Evolutionary conservation across 2,888 invertebrate genomes (phyloP), one percentile per base, ranked within the genome.

Genomic region (Meta bourneti): DNA sequence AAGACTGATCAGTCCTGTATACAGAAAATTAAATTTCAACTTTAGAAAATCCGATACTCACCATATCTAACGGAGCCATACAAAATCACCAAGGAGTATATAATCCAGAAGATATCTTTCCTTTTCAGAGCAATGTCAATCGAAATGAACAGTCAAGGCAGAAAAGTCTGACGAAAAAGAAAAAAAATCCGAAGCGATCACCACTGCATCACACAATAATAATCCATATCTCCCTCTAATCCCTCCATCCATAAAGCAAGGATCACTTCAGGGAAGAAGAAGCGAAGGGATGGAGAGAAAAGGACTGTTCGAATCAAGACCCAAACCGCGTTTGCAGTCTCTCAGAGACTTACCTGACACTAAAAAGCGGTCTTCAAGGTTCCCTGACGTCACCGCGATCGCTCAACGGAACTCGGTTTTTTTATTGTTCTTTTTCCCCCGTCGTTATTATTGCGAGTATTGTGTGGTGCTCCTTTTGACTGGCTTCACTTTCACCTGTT

Each of bases 51-150:
- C 9, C 51, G 4, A 13, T n/a, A 69, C 91, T 91, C 69, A 91
- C 91, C 91, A 91, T 91, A 87, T 91, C 91, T 91, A 91, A 79
- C 13, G 91, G 91, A 91, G 91, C 91, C 91, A 91, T 91, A 74
- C 87, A 91, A 90, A 89, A 48, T 83, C 78, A 77, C 81, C 52
- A 20, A 49, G 78, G 72, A 81, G 48, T 49, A 72, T 52, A 19
- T 89, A 89, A 89, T 90, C 90, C 90, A 89, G 74, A 74, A 51
- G 20, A 74, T 49, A 49, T 82, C 20, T 34, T 72, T 16, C 72
- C 11, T 72, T 34, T 6, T 34, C 11, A 19, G n/a, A 7, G 8
- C 48, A 51, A 70, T 52, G 48, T 72, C 71, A 75, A 72, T 34
- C 13, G 20, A 34, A 69, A 51, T 7, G 20, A 52, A 84, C 34